phyloP scores from a whole-genome alignment of 2,113 vertebrate species.

The Arothron firmamentum region DNA sequence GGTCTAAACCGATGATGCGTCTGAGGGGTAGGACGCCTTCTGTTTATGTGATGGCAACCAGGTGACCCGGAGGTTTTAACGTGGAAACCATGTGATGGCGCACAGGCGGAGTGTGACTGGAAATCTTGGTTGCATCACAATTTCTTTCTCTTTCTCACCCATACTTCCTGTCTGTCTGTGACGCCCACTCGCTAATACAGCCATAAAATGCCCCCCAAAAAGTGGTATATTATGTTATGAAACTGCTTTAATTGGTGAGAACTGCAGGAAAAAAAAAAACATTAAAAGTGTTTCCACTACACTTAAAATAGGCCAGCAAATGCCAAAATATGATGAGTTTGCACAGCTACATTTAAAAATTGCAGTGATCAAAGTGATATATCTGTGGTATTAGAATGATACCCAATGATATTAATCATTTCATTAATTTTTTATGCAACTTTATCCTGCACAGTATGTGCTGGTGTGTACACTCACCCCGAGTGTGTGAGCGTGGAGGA shows the following conservation, averaged over 20 bases:
- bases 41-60: slow-evolving; percentile 2
- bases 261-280: neutral
- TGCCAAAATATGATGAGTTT: too few relatives aligned
- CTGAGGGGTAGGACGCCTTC: neutral
- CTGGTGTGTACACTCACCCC: slow-evolving; percentile 78
- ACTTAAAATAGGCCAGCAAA: too few relatives aligned
- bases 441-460: neutral
- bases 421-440: too few relatives aligned
- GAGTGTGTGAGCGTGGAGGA: slow-evolving; percentile 88
- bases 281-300: neutral
- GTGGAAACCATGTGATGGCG: neutral
- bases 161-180: slow-evolving; percentile 1
- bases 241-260: neutral
- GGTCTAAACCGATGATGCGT: neutral
- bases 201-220: neutral
- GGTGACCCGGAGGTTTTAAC: neutral
- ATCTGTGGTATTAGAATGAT: too few relatives aligned
- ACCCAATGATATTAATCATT: too few relatives aligned
- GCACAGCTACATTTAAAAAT: too few relatives aligned
- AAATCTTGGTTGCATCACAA: too few relatives aligned
- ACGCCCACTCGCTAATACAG: neutral
- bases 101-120: neutral
- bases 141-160: neutral
- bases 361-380: too few relatives aligned
- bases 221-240: neutral